These are phyloP conservation scores for Pseudeuparius sepicola DNA, from an alignment of 2,888 invertebrate genomes.

Conservation along the genomic window DNA sequence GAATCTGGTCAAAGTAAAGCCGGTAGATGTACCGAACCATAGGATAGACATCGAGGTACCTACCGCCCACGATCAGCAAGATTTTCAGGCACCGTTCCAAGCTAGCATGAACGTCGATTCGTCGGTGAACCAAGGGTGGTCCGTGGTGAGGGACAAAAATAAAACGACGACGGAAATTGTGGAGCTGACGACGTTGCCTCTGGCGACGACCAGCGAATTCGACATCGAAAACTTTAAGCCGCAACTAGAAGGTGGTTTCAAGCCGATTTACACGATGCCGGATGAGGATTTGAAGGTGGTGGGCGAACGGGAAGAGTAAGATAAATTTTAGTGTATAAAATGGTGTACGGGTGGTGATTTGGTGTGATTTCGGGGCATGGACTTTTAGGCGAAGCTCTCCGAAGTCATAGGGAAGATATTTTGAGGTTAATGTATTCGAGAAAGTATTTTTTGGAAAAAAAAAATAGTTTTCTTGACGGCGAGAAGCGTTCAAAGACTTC, in stretches of 20 bases:
- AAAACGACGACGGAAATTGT: slow-evolving; percentile 27
- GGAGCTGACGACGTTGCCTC: slow-evolving; percentile 32
- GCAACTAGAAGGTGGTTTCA: slow-evolving; percentile 57
- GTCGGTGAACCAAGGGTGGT: slow-evolving; percentile 52
- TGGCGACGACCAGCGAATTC: slow-evolving; percentile 43
- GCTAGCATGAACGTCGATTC: slow-evolving; percentile 53
- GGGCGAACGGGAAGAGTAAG: too few relatives aligned
- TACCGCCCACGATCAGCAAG: slow-evolving; percentile 37
- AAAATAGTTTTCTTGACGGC: too few relatives aligned
- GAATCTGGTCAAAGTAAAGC: slow-evolving; percentile 28
- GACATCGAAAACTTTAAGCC: slow-evolving; percentile 59
- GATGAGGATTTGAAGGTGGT: slow-evolving; percentile 25
- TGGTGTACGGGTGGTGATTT: too few relatives aligned
- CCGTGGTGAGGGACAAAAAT: slow-evolving; percentile 41
- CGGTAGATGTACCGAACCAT: slow-evolving; percentile 21
- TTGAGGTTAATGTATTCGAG: too few relatives aligned
- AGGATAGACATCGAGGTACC: slow-evolving; percentile 21
- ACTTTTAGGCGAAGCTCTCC: too few relatives aligned
- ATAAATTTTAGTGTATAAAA: too few relatives aligned
- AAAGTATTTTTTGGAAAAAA: too few relatives aligned
- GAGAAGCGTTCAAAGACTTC: too few relatives aligned
- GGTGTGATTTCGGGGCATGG: too few relatives aligned
- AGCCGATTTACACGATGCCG: slow-evolving; percentile 50
- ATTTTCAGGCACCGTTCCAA: slow-evolving; percentile 59
- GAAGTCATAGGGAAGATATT: too few relatives aligned